phyloP scores from a whole-genome alignment of 2,797 vertebrate species.

The Cuniculus paca region DNA sequence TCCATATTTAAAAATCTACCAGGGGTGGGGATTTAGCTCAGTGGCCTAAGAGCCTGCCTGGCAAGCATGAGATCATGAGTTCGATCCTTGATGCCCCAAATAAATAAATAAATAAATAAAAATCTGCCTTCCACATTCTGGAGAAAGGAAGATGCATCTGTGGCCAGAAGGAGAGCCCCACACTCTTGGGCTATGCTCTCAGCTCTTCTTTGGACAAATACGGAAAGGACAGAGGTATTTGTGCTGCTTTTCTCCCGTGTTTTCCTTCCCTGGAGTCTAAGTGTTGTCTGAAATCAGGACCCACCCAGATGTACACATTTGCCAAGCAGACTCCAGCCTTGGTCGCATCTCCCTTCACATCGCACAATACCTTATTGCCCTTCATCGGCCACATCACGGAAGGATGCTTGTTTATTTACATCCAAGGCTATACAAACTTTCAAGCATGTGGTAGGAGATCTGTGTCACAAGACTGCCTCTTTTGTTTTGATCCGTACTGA shows the following conservation, averaged over 20 bases:
- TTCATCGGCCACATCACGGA: background rate
- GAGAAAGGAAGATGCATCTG: background rate
- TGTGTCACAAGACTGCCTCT: background rate
- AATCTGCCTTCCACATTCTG: background rate
- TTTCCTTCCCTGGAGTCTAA: background rate
- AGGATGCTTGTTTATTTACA: background rate
- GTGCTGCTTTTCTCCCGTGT: background rate
- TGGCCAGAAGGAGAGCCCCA: background rate
- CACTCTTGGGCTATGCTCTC: background rate
- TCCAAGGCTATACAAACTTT: background rate
- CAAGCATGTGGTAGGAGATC: background rate
- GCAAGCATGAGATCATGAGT: no score
- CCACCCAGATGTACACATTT: background rate
- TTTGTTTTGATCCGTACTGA: background rate
- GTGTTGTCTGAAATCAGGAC: background rate
- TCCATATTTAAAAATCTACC: background rate
- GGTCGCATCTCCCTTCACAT: background rate
- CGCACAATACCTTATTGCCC: background rate
- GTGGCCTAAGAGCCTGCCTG: no score
- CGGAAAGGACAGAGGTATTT: background rate
- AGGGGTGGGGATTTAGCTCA: no score
- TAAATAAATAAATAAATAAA: no score
- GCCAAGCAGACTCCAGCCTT: background rate
- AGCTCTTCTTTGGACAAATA: conserved; percentile 29
- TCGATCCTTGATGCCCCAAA: no score